phyloP scores from a whole-genome alignment of 2,888 invertebrate species.

The Phyllotreta striolata region DNA sequence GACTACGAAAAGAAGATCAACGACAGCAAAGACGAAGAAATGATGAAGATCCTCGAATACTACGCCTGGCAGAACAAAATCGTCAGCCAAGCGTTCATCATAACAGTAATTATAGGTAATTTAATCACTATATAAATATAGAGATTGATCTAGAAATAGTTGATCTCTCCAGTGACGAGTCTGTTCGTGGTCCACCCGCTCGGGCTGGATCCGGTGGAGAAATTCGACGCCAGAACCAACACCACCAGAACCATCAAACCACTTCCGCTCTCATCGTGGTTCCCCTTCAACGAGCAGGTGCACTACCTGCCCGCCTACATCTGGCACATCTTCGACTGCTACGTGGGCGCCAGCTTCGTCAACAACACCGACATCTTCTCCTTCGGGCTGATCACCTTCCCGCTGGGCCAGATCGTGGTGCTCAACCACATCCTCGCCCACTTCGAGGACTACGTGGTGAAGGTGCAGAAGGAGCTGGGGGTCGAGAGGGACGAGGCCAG shows the following conservation, averaged over 20 bases:
- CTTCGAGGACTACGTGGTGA: constrained; percentile 38
- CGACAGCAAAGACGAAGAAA: constrained; percentile 32
- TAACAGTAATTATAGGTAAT: constrained; percentile 38
- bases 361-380: constrained; percentile 44
- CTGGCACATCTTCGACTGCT: constrained; percentile 41
- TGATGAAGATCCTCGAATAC: constrained; percentile 35
- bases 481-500: constrained; percentile 34
- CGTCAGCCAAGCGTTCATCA: constrained; percentile 35
- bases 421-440: constrained; percentile 40
- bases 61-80: constrained; percentile 36
- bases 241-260: constrained; percentile 35
- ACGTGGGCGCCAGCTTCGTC: constrained; percentile 44
- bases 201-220: constrained; percentile 28
- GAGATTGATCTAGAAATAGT: too few relatives aligned
- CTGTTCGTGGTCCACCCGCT: constrained; percentile 40
- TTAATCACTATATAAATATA: too few relatives aligned
- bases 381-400: constrained; percentile 44
- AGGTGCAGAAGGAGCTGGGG: constrained; percentile 25
- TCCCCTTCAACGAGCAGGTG: constrained; percentile 44
- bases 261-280: constrained; percentile 44
- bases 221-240: constrained; percentile 32
- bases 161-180: constrained; percentile 35
- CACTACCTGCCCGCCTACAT: constrained; percentile 38
- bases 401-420: constrained; percentile 43
- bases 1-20: constrained; percentile 39